Evolutionary conservation across 1,140 invertebrate genomes (phyloP), one percentile per base, ranked within the genome.

Genomic region (Aethina tumida): DNA sequence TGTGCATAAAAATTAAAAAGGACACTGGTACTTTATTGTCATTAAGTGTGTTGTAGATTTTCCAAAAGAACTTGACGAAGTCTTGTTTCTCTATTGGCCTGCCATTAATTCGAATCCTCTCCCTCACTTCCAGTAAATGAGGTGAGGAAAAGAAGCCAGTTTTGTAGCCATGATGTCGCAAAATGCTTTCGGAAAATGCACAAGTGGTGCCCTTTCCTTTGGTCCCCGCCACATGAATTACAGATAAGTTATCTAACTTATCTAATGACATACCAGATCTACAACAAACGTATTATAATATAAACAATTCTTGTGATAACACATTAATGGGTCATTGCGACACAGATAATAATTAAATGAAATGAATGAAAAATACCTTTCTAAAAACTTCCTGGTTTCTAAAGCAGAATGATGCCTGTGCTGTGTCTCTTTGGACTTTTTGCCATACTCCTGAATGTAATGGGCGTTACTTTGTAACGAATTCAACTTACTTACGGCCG

Each of bases 131-230:
- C 5, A 97, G 67, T 10, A 99, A 62, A 66, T 99, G 97, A 2
- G 97, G 97, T 0, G 95, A 99, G 22, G 87, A 91, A 62, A 79
- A 99, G 55, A 99, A 92, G 2, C 96, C 97, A 0, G 95, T 99
- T 51, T 73, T 81, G 50, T 76, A 85, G 1, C 91, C 92, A 57
- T 89, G 77, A 1, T 77, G 57, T 0, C 87, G 71, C 8, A 99
- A 67, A 47, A 99, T 90, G 0, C 81, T 79, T 58, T 99, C 97
- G 30, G 77, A 75, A 58, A 90, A 84, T 0, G 94, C 92, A 63
- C 93, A 95, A 0, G 94, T 97, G 9, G 92, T 95, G 12, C 84
- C 84, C 72, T 88, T 89, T 20, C 95, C 95, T 71, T 99, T 99
- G 0, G 94, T 98, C 4, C 97, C 97, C 49, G 87, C 71, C 1